These are phyloP conservation scores for Patiria pectinifera DNA, from an alignment of 53 echinoderm and acorn worm genomes.

Conservation along the genomic window DNA sequence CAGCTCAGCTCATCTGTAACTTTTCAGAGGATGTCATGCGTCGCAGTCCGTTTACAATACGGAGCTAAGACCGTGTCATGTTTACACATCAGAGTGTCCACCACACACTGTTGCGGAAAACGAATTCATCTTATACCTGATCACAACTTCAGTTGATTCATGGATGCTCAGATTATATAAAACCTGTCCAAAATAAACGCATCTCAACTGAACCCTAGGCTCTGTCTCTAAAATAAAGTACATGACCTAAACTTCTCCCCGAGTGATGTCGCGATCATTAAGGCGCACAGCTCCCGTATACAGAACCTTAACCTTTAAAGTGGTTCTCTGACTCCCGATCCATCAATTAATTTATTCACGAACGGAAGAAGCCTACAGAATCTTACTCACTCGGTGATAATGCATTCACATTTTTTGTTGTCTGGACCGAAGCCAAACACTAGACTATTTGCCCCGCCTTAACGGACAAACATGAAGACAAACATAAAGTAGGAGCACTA, in stretches of 20 bases:
- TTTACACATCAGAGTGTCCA: not conserved
- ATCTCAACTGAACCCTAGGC: not conserved
- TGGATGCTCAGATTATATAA: not conserved
- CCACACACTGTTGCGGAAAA: not conserved
- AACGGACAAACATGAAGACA: not conserved
- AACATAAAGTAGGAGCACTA: not conserved
- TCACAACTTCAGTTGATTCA: conserved; percentile 8
- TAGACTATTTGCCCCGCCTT: conserved; percentile 16
- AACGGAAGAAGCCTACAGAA: not conserved
- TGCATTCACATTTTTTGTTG: not conserved
- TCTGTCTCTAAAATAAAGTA: not conserved
- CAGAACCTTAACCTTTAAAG: not conserved
- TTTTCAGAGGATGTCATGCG: not conserved
- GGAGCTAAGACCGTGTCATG: not conserved
- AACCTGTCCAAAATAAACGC: not conserved
- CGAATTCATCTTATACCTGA: not conserved
- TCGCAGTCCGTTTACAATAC: not conserved
- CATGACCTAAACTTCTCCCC: not conserved
- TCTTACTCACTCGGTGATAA: not conserved
- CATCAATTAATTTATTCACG: conserved; percentile 2
- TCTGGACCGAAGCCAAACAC: conserved; percentile 22
- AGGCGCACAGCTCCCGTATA: not conserved
- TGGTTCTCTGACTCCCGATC: not conserved
- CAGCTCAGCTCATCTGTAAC: not conserved
- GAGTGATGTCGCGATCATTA: not conserved